Evolutionary conservation across 1,140 invertebrate genomes (phyloP).

Genomic region (Colletes gigas): DNA sequence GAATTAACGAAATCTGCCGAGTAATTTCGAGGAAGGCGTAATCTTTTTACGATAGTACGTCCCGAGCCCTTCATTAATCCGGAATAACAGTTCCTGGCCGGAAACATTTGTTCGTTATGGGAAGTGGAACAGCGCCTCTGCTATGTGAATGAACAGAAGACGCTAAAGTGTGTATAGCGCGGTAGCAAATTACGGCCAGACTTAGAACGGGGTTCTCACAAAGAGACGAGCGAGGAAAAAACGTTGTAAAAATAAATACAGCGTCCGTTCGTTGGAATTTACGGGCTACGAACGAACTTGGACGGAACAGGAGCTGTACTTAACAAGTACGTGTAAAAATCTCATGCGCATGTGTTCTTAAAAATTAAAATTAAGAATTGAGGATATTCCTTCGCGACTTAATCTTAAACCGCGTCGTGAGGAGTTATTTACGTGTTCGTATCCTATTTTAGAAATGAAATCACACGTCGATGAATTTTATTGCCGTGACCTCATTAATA

Average conservation of each 20-base stretch:
- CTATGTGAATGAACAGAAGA: slow-evolving; percentile 8
- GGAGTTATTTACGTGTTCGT: too few relatives aligned
- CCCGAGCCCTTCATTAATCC: slow-evolving; percentile 5
- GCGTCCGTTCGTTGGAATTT: neutral
- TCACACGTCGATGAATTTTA: neutral
- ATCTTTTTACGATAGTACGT: slow-evolving; percentile 8
- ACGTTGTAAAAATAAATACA: neutral
- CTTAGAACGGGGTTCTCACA: neutral
- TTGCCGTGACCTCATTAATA: neutral
- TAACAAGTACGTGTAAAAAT: neutral
- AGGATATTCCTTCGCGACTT: too few relatives aligned
- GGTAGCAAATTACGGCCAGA: neutral
- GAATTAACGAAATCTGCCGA: slow-evolving; percentile 1
- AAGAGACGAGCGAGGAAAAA: neutral
- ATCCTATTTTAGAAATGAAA: slow-evolving; percentile 15
- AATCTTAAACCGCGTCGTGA: too few relatives aligned
- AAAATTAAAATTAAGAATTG: neutral
- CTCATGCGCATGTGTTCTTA: neutral
- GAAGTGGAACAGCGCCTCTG: slow-evolving; percentile 3
- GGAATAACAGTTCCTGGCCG: slow-evolving; percentile 19
- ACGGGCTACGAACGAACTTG: too few relatives aligned
- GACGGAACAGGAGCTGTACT: too few relatives aligned
- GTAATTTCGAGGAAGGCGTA: neutral
- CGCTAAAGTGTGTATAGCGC: neutral
- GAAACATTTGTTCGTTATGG: slow-evolving; percentile 26